These are phyloP conservation scores for Nycticebus coucang DNA, from an alignment of 2,113 vertebrate species.

Conservation along the genomic window DNA sequence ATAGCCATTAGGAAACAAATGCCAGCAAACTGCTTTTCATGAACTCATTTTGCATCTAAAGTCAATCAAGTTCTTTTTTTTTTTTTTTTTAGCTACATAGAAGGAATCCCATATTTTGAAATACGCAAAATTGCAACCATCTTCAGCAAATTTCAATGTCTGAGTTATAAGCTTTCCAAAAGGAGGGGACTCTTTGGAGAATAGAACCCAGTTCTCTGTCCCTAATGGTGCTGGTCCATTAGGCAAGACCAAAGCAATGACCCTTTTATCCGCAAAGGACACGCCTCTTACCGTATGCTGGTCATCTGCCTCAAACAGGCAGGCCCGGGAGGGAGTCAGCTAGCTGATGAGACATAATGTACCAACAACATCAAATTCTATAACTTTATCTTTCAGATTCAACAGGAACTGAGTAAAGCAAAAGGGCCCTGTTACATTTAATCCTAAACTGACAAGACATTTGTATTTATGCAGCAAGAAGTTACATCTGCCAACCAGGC, in stretches of 20 bases:
- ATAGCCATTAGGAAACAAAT: background rate
- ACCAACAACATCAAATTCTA: constrained; percentile 48
- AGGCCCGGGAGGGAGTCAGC: constrained; percentile 26
- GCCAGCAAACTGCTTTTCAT: background rate
- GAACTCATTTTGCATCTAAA: constrained; percentile 53
- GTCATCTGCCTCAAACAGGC: background rate
- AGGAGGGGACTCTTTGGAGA: background rate
- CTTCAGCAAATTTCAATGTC: constrained; percentile 65
- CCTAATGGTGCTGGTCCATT: background rate
- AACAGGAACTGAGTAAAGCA: constrained; percentile 37
- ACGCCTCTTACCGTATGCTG: background rate
- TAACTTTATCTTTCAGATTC: constrained; percentile 69
- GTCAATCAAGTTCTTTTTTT: background rate
- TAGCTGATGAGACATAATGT: constrained; percentile 18
- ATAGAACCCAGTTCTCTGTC: background rate
- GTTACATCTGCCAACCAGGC: constrained; percentile 77
- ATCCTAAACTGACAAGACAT: constrained; percentile 75
- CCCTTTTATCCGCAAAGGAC: constrained; percentile 3
- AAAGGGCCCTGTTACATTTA: constrained; percentile 58
- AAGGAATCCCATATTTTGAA: constrained; percentile 39
- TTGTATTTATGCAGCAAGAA: constrained; percentile 80
- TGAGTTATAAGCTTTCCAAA: constrained; percentile 28
- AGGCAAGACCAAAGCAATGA: constrained; percentile 1
- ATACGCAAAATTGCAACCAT: constrained; percentile 58
- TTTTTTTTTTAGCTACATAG: background rate